These are phyloP conservation scores for Cyprinodon brontotheroides DNA, from an alignment of 2,113 vertebrate genomes.

Conservation along the genomic window DNA sequence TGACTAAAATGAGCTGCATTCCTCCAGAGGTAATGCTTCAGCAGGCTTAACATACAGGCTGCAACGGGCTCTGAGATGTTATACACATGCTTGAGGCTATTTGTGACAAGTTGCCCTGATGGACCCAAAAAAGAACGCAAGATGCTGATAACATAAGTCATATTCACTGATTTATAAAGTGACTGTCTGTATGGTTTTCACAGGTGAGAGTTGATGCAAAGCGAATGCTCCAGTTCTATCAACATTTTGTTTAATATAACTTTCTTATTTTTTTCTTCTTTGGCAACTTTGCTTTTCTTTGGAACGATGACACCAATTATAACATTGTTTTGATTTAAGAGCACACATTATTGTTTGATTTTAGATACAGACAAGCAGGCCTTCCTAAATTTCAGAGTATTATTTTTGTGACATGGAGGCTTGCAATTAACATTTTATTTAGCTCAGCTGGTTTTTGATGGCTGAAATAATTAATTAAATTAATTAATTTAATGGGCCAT, in stretches of 20 bases:
- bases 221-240: not conserved
- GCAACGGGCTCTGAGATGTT: conserved; percentile 30
- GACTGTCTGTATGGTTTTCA: conserved; percentile 20
- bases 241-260: not conserved
- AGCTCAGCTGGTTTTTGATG: not conserved
- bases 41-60: not conserved
- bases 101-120: conserved; percentile 13
- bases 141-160: conserved; percentile 16
- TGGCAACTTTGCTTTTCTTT: not conserved
- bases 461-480: not conserved
- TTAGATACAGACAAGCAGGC: not conserved
- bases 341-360: not conserved
- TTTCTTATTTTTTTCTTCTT: conserved; percentile 1
- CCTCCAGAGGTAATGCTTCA: conserved; percentile 3
- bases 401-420: not conserved
- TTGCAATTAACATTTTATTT: not conserved
- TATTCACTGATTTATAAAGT: conserved; percentile 24
- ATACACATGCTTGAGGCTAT: conserved; percentile 28
- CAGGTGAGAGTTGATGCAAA: not conserved
- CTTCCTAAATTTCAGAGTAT: not conserved
- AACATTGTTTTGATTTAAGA: not conserved
- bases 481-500: not conserved
- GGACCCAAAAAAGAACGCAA: not conserved
- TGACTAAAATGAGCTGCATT: not conserved
- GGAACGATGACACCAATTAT: not conserved